These are phyloP conservation scores for Mus minutoides DNA, from an alignment of 2,797 vertebrate genomes.

Conservation along the genomic window DNA sequence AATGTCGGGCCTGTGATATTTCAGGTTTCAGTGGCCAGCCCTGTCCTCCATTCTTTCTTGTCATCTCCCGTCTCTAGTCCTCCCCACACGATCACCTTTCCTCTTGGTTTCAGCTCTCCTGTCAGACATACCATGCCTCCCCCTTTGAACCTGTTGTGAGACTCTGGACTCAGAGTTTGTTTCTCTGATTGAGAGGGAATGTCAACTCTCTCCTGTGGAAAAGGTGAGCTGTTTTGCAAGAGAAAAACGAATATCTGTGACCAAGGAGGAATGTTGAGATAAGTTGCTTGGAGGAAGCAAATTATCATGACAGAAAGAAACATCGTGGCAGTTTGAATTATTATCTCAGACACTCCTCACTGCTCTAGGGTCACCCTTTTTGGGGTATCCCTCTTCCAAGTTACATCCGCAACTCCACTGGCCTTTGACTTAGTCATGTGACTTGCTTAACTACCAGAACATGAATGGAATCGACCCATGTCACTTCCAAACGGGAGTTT, in stretches of 20 bases:
- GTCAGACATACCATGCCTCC: neutral
- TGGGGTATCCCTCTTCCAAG: neutral
- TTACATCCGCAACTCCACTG: neutral
- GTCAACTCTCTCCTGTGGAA: neutral
- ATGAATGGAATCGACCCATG: neutral
- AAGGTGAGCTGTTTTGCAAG: neutral
- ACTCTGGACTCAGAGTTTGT: neutral
- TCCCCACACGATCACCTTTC: neutral
- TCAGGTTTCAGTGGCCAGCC: neutral
- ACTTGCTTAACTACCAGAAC: neutral
- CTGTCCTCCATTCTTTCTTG: neutral
- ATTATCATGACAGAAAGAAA: neutral
- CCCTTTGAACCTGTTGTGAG: neutral
- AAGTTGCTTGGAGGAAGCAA: neutral
- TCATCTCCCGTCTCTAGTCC: neutral
- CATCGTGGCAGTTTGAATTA: neutral
- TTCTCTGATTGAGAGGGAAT: neutral
- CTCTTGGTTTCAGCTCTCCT: neutral
- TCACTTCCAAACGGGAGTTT: neutral
- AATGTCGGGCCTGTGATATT: neutral
- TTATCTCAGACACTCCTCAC: neutral
- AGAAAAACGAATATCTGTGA: neutral
- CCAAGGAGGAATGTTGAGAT: neutral
- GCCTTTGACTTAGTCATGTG: neutral
- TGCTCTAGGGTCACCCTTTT: neutral